Base-by-base conservation (phyloP, 2,113 vertebrate species). In the Barbus barbus region DNA sequence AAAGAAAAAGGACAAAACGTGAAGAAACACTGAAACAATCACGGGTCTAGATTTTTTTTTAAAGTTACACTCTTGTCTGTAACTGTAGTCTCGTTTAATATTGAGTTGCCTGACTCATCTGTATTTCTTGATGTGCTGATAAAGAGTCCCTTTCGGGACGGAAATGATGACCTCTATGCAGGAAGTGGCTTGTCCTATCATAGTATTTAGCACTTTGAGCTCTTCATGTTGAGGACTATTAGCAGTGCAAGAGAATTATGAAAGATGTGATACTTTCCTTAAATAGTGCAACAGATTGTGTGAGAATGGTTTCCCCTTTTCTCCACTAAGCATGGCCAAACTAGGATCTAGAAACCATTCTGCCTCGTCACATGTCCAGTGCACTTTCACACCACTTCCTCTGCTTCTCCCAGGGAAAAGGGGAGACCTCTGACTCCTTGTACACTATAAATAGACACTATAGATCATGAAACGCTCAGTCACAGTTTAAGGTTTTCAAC, bases 81-180 rank as follows among this genome's bases (percentile, higher is more conserved):
- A 82, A 33, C 12, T 14, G 12, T 56, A 33, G 9, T 51, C 5
- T 69, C 28, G 28, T 18, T 82, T 38, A 48, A 20, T 71, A 20
- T 48, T n/a, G 9, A n/a, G 6, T 61, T 44, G 22, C 20, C 36
- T 3, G 1, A 33, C 18, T 65, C 58, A 20, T 69, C 18, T 53
- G 13, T 41, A 13, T 38, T 26, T 20, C 28, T 26, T 56, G 31
- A 53, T 83, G 11, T 26, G 14, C 11, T 83, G 58, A 76, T 51
- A 36, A 78, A n/a, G 11, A 78, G 60, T 24, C 53, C 3, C 16
- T 14, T 69, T 60, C 5, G 3, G 36, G n/a, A 16, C 24, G 82
- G 74, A 69, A 78, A 69, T 56, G 7, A 67, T 78, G 60, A 78
- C 73, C 26, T 46, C 82, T 77, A n/a, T 38, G 9, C 73, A 84